A percentile compares a stretch with the other conserved stretches of the same genome.
These are phyloP conservation scores for Lepidochrysops patricia DNA, from an alignment of 2,888 invertebrate genomes.

Conservation along the genomic window DNA sequence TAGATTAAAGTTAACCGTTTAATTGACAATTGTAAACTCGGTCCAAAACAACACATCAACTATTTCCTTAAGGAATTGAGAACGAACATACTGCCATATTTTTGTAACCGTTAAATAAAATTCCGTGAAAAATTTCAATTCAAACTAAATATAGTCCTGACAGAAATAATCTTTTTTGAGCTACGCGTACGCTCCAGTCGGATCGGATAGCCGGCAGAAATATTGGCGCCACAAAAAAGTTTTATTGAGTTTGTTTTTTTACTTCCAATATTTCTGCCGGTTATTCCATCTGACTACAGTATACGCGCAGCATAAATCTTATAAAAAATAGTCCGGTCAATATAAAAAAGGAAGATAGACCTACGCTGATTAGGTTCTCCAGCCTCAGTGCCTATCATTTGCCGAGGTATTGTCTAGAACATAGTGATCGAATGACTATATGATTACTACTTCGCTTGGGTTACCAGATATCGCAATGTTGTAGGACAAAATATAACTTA, in stretches of 20 bases:
- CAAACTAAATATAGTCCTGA: not conserved
- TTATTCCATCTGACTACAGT: no score
- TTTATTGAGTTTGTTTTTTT: no score
- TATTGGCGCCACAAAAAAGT: no score
- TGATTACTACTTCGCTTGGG: not conserved
- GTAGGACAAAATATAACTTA: not conserved
- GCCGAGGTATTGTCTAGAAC: no score
- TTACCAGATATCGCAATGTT: not conserved
- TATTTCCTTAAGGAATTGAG: slow-evolving; percentile 63
- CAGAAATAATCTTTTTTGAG: not conserved
- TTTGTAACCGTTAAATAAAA: slow-evolving; percentile 35
- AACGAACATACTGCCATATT: slow-evolving; percentile 67
- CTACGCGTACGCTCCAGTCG: no score
- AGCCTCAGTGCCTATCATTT: not conserved
- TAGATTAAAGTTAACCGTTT: slow-evolving; percentile 38
- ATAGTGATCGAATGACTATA: no score
- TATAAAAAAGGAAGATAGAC: not conserved
- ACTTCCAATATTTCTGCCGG: no score
- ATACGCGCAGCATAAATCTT: no score
- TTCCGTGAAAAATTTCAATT: not conserved
- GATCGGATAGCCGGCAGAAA: no score
- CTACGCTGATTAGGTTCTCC: not conserved
- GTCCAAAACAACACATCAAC: slow-evolving; percentile 30
- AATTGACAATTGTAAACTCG: slow-evolving; percentile 29
- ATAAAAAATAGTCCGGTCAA: not conserved